These are phyloP conservation scores for Rhagologus leucostigma DNA, from an alignment of 2,113 vertebrate species.

Conservation along the genomic window DNA sequence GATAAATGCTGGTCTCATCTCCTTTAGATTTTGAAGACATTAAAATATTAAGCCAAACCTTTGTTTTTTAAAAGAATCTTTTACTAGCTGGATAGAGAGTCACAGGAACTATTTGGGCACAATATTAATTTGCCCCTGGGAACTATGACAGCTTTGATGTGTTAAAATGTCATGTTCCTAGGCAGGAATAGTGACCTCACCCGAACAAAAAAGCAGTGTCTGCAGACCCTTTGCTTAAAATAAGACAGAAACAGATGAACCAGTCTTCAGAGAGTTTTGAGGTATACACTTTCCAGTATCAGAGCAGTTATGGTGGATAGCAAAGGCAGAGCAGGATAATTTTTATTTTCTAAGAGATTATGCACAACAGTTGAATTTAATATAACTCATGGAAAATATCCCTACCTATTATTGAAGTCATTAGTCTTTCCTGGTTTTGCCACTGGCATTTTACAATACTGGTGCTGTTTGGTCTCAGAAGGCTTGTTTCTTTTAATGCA, in stretches of 20 bases:
- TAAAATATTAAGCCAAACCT: not conserved
- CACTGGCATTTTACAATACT: not conserved
- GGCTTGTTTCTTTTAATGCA: not conserved
- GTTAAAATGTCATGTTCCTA: not conserved
- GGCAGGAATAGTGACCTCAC: not conserved
- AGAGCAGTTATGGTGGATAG: not conserved
- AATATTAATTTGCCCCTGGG: not conserved
- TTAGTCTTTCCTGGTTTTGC: not conserved
- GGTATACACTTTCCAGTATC: not conserved
- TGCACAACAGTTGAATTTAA: not conserved
- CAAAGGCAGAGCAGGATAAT: not conserved
- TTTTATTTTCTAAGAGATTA: not conserved
- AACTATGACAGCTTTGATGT: not conserved
- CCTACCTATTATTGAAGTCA: not conserved
- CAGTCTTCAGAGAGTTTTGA: not conserved
- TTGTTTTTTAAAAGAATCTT: not conserved
- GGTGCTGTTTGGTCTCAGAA: constrained; percentile 38
- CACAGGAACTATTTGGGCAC: not conserved
- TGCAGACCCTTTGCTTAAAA: not conserved
- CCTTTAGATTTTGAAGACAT: not conserved
- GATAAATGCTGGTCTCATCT: not conserved
- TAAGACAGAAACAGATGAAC: not conserved
- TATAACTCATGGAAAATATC: not conserved
- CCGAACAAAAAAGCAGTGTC: not conserved
- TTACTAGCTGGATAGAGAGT: not conserved